These are phyloP conservation scores for Asbolus verrucosus DNA, from an alignment of 1,140 invertebrate genomes.

Conservation along the genomic window DNA sequence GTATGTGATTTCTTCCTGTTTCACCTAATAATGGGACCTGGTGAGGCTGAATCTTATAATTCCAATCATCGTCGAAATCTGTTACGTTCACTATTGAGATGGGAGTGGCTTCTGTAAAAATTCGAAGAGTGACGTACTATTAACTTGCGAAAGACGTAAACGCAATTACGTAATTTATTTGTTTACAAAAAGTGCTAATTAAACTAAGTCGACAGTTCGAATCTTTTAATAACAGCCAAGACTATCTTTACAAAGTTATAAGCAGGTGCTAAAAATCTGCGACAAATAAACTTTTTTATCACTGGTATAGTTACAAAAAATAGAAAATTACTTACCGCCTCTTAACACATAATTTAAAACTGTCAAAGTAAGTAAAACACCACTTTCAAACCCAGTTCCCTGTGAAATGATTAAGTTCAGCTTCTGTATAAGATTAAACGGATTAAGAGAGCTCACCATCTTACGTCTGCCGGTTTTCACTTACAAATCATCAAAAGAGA, in stretches of 20 bases:
- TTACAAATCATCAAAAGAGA: conserved; percentile 10
- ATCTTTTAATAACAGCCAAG: no score
- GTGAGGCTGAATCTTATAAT: conserved; percentile 54
- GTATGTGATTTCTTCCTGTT: conserved; percentile 40
- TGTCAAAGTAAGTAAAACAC: no score
- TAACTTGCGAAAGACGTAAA: conserved; percentile 18
- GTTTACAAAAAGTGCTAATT: conserved; percentile 18
- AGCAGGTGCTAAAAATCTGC: no score
- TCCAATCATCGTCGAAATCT: conserved; percentile 58
- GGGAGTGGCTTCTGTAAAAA: conserved; percentile 30
- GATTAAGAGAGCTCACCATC: conserved; percentile 32
- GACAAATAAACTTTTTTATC: no score
- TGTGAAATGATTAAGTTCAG: no score
- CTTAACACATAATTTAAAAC: no score
- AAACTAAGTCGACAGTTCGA: conserved; percentile 3
- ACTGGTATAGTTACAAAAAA: no score
- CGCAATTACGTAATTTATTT: conserved; percentile 1
- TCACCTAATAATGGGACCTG: conserved; percentile 51
- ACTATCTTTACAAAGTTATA: no score
- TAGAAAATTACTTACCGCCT: no score
- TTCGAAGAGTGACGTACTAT: no score
- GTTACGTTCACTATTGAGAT: conserved; percentile 2
- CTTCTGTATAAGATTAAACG: neutral
- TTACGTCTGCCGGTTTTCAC: conserved; percentile 11
- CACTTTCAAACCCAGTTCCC: no score